A percentile compares a stretch with the other conserved stretches of the same genome.
Conservation (phyloP, 2,888 invertebrate genomes). For the Diogma glabrata region DNA sequence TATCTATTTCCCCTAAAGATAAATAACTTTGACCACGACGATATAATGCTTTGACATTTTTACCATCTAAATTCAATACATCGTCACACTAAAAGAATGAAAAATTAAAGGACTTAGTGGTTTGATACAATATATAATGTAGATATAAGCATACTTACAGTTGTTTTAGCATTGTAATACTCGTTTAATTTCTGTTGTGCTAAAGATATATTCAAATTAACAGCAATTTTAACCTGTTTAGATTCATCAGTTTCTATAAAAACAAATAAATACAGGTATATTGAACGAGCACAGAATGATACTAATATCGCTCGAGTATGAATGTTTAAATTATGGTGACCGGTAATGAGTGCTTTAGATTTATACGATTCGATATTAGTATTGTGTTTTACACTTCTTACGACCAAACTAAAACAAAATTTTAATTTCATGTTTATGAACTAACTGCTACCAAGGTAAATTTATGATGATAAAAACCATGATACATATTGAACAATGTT, state of each 20-base stretch:
- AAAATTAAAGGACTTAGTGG: not conserved
- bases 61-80: conserved; percentile 59
- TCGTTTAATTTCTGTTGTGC: conserved; percentile 62
- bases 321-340: too few relatives aligned
- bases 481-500: too few relatives aligned
- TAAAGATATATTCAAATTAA: conserved; percentile 69
- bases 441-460: too few relatives aligned
- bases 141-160: conserved; percentile 33
- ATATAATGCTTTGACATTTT: conserved; percentile 82
- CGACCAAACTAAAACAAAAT: too few relatives aligned
- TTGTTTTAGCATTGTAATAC: conserved; percentile 54
- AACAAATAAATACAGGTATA: too few relatives aligned
- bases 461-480: too few relatives aligned
- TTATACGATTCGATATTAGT: too few relatives aligned
- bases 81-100: conserved; percentile 46
- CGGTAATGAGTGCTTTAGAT: too few relatives aligned
- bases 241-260: conserved; percentile 36
- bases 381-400: too few relatives aligned
- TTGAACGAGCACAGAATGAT: too few relatives aligned
- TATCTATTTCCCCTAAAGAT: conserved; percentile 61
- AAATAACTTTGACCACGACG: conserved; percentile 73
- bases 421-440: too few relatives aligned
- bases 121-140: not conserved
- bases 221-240: conserved; percentile 50
- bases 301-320: too few relatives aligned